phyloP scores from a whole-genome alignment of 2,113 vertebrate genomes.

The Verasper variegatus region DNA sequence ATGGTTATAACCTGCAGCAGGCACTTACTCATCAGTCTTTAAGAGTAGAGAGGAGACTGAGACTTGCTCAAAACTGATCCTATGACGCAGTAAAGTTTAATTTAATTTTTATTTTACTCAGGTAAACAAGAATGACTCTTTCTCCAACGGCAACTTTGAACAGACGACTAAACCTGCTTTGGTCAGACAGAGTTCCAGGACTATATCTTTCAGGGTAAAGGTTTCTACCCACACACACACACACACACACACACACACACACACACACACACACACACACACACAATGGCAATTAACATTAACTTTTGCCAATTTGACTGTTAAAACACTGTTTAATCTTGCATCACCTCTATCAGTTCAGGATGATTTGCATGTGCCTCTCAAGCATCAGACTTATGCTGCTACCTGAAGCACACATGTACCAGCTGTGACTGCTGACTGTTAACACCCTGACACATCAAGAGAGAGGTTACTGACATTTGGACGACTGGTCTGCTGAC shows the following conservation, averaged over 20 bases:
- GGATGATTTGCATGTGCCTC: constrained; percentile 59
- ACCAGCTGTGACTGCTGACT: constrained; percentile 30
- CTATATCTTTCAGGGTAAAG: constrained; percentile 91
- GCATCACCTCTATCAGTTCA: constrained; percentile 23
- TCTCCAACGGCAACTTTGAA: constrained; percentile 48
- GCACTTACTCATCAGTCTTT: too few species aligned
- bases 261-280: not conserved
- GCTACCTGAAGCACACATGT: constrained; percentile 34
- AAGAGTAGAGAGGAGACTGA: too few species aligned
- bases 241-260: too few species aligned
- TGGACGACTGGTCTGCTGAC: not conserved
- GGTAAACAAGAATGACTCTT: constrained; percentile 52
- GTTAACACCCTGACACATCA: constrained; percentile 24
- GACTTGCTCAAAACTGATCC: not conserved
- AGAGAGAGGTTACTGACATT: not conserved
- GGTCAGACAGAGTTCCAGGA: constrained; percentile 85
- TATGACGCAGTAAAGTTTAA: not conserved
- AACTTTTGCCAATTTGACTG: constrained; percentile 59
- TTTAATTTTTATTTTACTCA: constrained; percentile 34
- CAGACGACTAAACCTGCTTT: constrained; percentile 82
- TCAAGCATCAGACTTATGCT: constrained; percentile 2
- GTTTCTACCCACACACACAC: not conserved
- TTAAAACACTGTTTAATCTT: constrained; percentile 43
- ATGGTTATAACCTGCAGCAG: too few species aligned
- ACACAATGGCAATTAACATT: not conserved